Evolutionary conservation across 2,113 vertebrate species (phyloP).

Genomic region (Scartelaos histophorus): DNA sequence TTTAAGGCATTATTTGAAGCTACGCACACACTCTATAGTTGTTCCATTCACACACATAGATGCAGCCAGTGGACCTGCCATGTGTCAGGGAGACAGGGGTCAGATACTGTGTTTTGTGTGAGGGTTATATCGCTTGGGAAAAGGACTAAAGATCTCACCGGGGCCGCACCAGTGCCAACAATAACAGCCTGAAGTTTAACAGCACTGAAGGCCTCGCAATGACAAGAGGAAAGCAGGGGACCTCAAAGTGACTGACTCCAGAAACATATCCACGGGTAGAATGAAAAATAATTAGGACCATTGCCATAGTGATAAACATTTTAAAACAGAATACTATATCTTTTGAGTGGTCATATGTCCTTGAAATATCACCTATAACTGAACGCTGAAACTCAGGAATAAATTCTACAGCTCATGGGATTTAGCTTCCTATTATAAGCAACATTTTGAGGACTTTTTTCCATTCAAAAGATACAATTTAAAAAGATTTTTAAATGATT

Average conservation of each 20-base stretch:
- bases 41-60: constrained; percentile 22
- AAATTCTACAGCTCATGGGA: no score
- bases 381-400: no score
- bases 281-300: no score
- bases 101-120: constrained; percentile 83
- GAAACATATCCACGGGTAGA: constrained; percentile 68
- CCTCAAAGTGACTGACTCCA: constrained; percentile 76
- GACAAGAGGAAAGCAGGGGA: constrained; percentile 62
- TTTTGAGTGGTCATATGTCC: no score
- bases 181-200: constrained; percentile 95
- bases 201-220: constrained; percentile 69
- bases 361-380: no score
- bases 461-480: no score
- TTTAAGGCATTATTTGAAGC: constrained; percentile 42
- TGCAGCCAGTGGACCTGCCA: constrained; percentile 65
- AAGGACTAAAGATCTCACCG: constrained; percentile 87
- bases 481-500: no score
- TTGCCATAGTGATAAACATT: no score
- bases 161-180: constrained; percentile 85
- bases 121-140: constrained; percentile 95
- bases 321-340: no score
- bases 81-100: constrained; percentile 84
- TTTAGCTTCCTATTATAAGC: no score
- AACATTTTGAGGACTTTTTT: no score
- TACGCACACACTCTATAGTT: constrained; percentile 7